phyloP scores from a whole-genome alignment of 1,140 invertebrate species.

The Elysia chlorotica region DNA sequence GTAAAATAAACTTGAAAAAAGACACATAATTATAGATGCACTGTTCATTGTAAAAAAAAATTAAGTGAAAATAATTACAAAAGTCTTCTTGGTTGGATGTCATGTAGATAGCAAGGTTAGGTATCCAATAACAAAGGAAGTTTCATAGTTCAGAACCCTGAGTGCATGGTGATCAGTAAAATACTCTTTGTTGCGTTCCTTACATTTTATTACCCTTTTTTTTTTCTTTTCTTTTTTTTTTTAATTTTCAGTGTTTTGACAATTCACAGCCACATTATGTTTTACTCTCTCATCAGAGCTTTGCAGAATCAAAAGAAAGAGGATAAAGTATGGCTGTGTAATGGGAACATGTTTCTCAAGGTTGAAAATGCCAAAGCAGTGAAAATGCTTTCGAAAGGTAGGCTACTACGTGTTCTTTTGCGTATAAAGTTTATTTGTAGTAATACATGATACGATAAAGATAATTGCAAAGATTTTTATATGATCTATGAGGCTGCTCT shows the following conservation, averaged over 20 bases:
- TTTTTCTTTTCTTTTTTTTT: neutral
- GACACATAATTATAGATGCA: no score
- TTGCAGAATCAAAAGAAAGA: conserved; percentile 40
- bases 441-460: neutral
- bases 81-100: no score
- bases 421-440: neutral
- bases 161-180: no score
- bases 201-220: neutral
- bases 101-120: neutral
- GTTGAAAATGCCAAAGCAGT: conserved; percentile 65
- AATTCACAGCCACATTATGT: neutral
- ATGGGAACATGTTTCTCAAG: conserved; percentile 70
- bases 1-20: no score
- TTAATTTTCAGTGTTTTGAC: neutral
- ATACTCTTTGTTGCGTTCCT: no score
- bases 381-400: conserved; percentile 73
- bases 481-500: no score
- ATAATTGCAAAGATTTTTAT: neutral
- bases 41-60: no score
- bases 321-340: conserved; percentile 41
- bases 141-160: neutral
- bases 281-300: conserved; percentile 27
- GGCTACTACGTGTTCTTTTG: neutral
- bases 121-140: neutral
- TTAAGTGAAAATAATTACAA: no score